Percentiles rank a stretch among this genome's conserved stretches.
These are phyloP conservation scores for Rhamphomyia laevipes DNA, from an alignment of 2,888 invertebrate genomes.

Conservation along the genomic window DNA sequence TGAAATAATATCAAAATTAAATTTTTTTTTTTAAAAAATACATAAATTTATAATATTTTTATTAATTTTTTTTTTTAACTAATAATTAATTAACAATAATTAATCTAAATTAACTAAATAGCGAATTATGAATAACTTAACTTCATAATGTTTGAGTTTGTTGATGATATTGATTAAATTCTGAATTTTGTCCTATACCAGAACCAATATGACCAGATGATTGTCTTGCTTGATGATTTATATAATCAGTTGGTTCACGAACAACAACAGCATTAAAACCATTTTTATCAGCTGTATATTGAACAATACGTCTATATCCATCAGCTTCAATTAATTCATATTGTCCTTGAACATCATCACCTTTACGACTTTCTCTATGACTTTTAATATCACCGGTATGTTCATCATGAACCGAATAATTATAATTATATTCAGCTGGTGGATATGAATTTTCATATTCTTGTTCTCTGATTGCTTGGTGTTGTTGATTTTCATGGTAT, in stretches of 20 bases:
- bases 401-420: constrained; percentile 40
- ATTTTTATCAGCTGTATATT: constrained; percentile 10
- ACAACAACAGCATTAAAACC: constrained; percentile 13
- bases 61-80: too few relatives aligned
- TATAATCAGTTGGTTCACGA: constrained; percentile 8
- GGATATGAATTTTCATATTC: constrained; percentile 20
- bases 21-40: too few relatives aligned
- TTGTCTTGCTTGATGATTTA: constrained; percentile 1
- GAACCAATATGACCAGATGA: background rate
- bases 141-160: background rate
- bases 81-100: too few relatives aligned
- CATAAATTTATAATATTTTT: too few relatives aligned
- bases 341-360: constrained; percentile 11
- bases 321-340: constrained; percentile 11
- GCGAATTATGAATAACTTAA: background rate
- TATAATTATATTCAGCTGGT: constrained; percentile 41
- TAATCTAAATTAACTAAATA: too few relatives aligned
- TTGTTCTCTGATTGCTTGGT: background rate
- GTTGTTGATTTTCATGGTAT: constrained; percentile 19
- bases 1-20: too few relatives aligned
- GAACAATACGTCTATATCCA: constrained; percentile 12
- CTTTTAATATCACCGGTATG: constrained; percentile 40
- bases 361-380: constrained; percentile 11
- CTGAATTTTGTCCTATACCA: background rate
- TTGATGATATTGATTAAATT: background rate